Base-by-base conservation (phyloP, 1,140 invertebrate genomes). In the Scaptodrosophila lebanonensis region DNA sequence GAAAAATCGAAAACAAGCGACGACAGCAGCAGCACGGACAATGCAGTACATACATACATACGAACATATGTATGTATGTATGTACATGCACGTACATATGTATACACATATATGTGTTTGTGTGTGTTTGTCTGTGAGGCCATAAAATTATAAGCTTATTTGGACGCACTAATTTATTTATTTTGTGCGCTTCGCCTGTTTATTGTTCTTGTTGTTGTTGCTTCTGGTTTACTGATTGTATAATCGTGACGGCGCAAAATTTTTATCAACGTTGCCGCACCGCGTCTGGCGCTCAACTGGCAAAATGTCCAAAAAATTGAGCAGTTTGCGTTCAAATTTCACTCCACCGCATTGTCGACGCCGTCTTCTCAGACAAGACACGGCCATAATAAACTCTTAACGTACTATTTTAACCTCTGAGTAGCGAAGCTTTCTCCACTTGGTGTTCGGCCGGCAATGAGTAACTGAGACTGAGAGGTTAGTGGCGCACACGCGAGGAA, bases 351-450 rank as follows among this genome's bases (percentile, higher is more conserved):
- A 49, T 65, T 50, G n/a, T 68, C 68, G 47, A 65, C 68, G 68
- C 53, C 68, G 68, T 57, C 57, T n/a, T n/a, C n/a, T n/a, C n/a
- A n/a, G n/a, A n/a, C n/a, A n/a, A n/a, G n/a, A n/a, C n/a, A n/a
- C n/a, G n/a, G 72, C 69, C 65, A 76, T 54, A 77, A 77, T 77
- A 77, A 79, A 79, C 51, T 67, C 51, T 75, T 61, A 56, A 36
- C 65, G 60, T 69, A 66, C 60, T 40, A 61, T 61, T 77, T 51
- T 54, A 77, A 71, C 66, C 64, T 57, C 51, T 61, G 47, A 63
- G 29, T 49, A 49, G 20, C 27, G 35, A 47, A 58, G 53, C 39
- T 42, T 38, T 38, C 44, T 40, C 49, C 36, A 50, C 54, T 32
- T 44, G 47, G 38, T 64, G 66, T 52, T 64, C 50, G 40, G 50